Evolutionary conservation across 2,113 vertebrate genomes (phyloP).

Genomic region (Willisornis vidua): DNA sequence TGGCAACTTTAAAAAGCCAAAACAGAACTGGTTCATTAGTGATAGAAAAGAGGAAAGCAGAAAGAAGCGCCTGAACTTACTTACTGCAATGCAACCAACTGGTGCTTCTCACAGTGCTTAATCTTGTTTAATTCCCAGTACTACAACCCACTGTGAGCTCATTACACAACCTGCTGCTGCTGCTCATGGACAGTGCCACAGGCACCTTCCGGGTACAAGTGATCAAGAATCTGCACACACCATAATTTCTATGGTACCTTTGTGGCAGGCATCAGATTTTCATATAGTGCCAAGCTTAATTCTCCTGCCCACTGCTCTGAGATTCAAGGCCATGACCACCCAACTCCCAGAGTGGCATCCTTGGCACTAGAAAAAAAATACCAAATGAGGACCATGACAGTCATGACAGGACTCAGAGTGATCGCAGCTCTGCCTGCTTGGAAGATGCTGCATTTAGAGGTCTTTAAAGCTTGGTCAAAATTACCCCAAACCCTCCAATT

Average conservation of each 20-base stretch:
- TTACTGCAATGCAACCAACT: not conserved
- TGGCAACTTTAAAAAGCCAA: not conserved
- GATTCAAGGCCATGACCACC: not conserved
- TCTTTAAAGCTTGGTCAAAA: not conserved
- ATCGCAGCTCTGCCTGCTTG: not conserved
- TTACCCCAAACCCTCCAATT: not conserved
- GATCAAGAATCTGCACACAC: not conserved
- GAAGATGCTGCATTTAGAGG: not conserved
- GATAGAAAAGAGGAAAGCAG: not conserved
- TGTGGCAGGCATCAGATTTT: not conserved
- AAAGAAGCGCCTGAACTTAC: not conserved
- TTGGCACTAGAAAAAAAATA: not conserved
- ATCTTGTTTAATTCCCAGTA: not conserved
- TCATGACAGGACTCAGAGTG: not conserved
- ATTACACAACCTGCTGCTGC: not conserved
- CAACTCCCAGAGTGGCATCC: not conserved
- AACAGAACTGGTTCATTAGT: not conserved
- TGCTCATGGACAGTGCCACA: rapidly evolving
- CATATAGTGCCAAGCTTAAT: not conserved
- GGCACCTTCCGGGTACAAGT: not conserved
- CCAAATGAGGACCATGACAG: not conserved
- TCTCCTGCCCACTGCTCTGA: not conserved
- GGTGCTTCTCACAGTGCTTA: not conserved
- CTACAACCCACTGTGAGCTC: not conserved
- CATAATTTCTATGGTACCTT: not conserved